Evolutionary conservation across 2,888 invertebrate species (phyloP).

Genomic region (Ligdia adustata): DNA sequence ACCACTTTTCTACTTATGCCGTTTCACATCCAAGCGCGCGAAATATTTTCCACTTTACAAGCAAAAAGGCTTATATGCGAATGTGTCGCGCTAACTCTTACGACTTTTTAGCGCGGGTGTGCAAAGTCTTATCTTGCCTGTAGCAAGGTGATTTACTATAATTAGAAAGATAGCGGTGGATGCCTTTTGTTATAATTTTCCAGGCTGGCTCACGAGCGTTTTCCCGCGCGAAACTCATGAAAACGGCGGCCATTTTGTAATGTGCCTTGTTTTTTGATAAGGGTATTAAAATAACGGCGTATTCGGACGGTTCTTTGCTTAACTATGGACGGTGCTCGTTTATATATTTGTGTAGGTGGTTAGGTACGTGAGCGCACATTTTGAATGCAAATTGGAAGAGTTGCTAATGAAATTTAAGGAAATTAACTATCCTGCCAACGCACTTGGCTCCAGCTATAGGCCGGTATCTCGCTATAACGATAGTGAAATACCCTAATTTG

Average conservation of each 20-base stretch:
- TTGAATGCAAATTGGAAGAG: conserved; percentile 74
- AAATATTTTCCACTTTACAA: conserved; percentile 53
- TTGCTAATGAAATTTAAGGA: conserved; percentile 71
- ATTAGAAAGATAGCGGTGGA: conserved; percentile 85
- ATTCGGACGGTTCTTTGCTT: conserved; percentile 72
- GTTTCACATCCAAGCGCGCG: conserved; percentile 41
- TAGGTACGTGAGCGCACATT: conserved; percentile 76
- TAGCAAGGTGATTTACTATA: conserved; percentile 84
- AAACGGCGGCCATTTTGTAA: conserved; percentile 82
- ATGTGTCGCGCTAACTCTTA: conserved; percentile 53
- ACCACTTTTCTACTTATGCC: conserved; percentile 49
- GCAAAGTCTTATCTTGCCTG: conserved; percentile 78
- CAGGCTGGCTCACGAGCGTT: conserved; percentile 78
- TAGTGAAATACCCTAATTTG: conserved; percentile 40
- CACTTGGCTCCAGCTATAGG: conserved; percentile 39
- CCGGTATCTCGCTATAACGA: conserved; percentile 36
- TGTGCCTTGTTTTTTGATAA: conserved; percentile 84
- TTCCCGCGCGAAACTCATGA: conserved; percentile 80
- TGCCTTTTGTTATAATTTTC: conserved; percentile 84
- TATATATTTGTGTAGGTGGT: conserved; percentile 65
- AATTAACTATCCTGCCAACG: conserved; percentile 51
- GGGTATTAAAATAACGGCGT: conserved; percentile 80
- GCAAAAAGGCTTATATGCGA: conserved; percentile 62
- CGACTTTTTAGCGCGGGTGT: conserved; percentile 62
- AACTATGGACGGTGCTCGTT: conserved; percentile 59